Conservation (phyloP, 1,140 invertebrate species). For the Laupala kohalensis region DNA sequence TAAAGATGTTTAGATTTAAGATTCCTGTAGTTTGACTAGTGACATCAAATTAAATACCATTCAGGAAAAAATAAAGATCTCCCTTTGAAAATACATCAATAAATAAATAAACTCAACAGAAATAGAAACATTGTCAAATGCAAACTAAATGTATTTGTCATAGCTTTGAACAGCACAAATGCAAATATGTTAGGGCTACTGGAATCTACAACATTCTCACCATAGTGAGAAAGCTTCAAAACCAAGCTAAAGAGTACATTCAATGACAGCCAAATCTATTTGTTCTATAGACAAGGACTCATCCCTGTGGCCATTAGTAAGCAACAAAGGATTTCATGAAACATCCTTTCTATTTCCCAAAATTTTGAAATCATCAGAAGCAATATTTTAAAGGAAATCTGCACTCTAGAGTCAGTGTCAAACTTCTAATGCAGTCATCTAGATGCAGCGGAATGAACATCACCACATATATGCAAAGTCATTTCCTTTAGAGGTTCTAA, state of each 20-base stretch:
- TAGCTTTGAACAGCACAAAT: too few species aligned
- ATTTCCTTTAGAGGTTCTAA: conserved; percentile 74
- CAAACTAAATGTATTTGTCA: too few species aligned
- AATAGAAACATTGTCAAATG: too few species aligned
- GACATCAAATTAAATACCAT: too few species aligned
- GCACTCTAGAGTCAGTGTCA: background rate
- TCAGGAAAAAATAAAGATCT: too few species aligned
- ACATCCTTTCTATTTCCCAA: background rate
- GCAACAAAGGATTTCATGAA: background rate
- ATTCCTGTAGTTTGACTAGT: too few species aligned
- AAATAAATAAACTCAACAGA: too few species aligned
- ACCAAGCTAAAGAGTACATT: background rate
- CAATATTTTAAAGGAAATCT: background rate
- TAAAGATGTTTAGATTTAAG: too few species aligned
- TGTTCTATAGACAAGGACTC: too few species aligned
- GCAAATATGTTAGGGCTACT: background rate
- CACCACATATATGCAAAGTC: conserved; percentile 49
- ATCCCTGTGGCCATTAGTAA: background rate
- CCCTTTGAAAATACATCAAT: too few species aligned
- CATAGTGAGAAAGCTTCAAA: background rate
- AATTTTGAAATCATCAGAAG: background rate
- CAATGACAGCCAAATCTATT: background rate
- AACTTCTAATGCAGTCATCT: background rate
- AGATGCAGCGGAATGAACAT: conserved; percentile 9
- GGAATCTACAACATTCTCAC: background rate